Conservation (phyloP, 2,888 invertebrate species). For the Malachius bipustulatus region DNA sequence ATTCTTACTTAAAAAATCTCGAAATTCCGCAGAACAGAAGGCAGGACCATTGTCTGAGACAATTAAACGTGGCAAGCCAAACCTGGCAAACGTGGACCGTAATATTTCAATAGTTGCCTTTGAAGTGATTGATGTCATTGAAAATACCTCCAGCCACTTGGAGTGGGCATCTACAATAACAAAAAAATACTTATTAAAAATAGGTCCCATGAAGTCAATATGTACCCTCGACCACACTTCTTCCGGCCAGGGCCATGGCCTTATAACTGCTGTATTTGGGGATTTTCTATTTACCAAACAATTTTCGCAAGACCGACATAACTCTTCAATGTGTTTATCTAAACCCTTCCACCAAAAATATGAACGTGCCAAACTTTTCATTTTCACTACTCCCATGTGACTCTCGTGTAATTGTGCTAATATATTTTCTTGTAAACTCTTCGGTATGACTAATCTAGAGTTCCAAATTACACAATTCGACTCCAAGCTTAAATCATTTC, state of each 20-base stretch:
- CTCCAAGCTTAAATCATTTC: conserved; percentile 10
- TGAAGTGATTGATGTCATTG: conserved; percentile 15
- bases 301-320: conserved; percentile 11
- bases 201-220: conserved; percentile 21
- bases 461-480: conserved; percentile 17
- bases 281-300: conserved; percentile 11
- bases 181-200: conserved; percentile 17
- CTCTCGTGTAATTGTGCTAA: conserved; percentile 16
- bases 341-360: conserved; percentile 19
- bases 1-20: conserved; percentile 12
- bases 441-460: conserved; percentile 16
- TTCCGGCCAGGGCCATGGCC: conserved; percentile 19
- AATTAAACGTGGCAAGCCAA: conserved; percentile 21
- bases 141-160: conserved; percentile 21
- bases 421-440: conserved; percentile 10
- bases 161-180: conserved; percentile 21
- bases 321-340: conserved; percentile 14
- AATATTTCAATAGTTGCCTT: conserved; percentile 16
- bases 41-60: conserved; percentile 24
- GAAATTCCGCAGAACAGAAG: conserved; percentile 21
- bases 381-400: conserved; percentile 13
- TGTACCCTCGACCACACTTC: conserved; percentile 21
- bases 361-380: conserved; percentile 15
- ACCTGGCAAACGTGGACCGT: conserved; percentile 18
- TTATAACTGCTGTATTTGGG: conserved; percentile 10